Percentiles rank a stretch among this genome's conserved stretches.
phyloP scores from a whole-genome alignment of 2,797 vertebrate genomes.

The Eupleurogrammus muticus region DNA sequence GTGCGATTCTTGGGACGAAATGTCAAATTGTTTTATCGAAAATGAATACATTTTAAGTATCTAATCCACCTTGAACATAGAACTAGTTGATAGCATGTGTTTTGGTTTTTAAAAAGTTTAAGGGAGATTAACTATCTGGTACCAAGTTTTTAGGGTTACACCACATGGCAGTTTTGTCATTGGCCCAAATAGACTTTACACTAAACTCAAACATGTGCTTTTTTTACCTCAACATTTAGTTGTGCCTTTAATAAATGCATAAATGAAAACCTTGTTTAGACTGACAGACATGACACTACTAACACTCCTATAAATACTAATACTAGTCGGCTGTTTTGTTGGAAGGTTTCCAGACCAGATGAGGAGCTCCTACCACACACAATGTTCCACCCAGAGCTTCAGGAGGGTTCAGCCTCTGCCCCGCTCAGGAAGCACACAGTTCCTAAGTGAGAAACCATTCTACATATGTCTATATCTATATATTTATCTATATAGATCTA shows the following conservation, averaged over 20 bases:
- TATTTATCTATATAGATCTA: too few species aligned
- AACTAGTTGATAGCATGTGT: too few species aligned
- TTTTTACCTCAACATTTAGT: background rate
- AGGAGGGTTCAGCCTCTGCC: conserved; percentile 33
- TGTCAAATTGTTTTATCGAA: too few species aligned
- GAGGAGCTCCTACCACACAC: conserved; percentile 54
- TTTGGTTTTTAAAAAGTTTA: too few species aligned
- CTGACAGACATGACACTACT: background rate
- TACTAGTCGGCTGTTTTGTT: background rate
- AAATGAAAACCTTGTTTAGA: too few species aligned
- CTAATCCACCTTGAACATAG: too few species aligned
- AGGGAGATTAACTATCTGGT: too few species aligned
- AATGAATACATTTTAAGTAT: too few species aligned
- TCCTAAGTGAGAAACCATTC: conserved; percentile 64
- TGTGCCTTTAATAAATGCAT: background rate
- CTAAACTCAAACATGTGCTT: background rate
- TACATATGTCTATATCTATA: too few species aligned
- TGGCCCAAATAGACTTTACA: background rate
- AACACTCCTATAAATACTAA: background rate
- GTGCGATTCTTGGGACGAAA: too few species aligned
- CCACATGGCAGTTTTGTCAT: too few species aligned
- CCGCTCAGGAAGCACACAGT: conserved; percentile 27
- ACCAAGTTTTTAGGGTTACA: too few species aligned
- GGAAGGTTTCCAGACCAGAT: conserved; percentile 58
- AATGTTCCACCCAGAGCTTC: conserved; percentile 44